Evolutionary conservation across 2,888 invertebrate genomes (phyloP).

Genomic region (Brachycybe producta): DNA sequence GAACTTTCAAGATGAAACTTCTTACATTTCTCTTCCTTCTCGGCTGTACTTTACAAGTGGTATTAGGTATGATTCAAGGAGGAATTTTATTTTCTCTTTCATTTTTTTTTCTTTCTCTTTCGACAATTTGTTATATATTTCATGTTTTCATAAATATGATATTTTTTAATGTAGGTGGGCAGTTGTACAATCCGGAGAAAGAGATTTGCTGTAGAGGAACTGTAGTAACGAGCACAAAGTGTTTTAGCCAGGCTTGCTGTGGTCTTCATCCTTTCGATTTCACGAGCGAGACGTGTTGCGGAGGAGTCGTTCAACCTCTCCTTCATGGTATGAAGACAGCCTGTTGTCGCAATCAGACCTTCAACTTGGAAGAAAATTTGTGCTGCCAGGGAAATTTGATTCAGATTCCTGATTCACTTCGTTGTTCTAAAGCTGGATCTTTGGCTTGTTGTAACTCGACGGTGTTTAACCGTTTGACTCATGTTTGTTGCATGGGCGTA

Average conservation of each 20-base stretch:
- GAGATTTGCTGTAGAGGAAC: neutral
- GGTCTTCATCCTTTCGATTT: neutral
- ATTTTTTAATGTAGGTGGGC: neutral
- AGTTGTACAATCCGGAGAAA: neutral
- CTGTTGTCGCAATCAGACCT: neutral
- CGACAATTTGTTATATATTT: too few relatives aligned
- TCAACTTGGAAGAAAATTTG: neutral
- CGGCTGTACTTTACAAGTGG: too few relatives aligned
- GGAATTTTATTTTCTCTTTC: too few relatives aligned
- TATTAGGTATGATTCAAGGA: too few relatives aligned
- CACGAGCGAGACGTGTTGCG: conserved; percentile 4
- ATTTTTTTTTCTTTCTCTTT: too few relatives aligned
- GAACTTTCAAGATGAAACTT: too few relatives aligned
- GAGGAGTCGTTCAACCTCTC: neutral
- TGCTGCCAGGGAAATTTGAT: neutral
- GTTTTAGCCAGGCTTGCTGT: conserved; percentile 3
- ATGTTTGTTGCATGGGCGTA: neutral
- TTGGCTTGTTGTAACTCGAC: neutral
- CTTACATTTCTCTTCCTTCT: too few relatives aligned
- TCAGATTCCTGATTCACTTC: neutral
- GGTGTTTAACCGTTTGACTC: neutral
- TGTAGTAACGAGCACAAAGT: neutral
- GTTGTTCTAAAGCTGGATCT: neutral
- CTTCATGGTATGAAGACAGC: conserved; percentile 1
- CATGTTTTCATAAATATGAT: too few relatives aligned